Evolutionary conservation across 2,797 vertebrate genomes (phyloP).

Genomic region (Halcyon badia): DNA sequence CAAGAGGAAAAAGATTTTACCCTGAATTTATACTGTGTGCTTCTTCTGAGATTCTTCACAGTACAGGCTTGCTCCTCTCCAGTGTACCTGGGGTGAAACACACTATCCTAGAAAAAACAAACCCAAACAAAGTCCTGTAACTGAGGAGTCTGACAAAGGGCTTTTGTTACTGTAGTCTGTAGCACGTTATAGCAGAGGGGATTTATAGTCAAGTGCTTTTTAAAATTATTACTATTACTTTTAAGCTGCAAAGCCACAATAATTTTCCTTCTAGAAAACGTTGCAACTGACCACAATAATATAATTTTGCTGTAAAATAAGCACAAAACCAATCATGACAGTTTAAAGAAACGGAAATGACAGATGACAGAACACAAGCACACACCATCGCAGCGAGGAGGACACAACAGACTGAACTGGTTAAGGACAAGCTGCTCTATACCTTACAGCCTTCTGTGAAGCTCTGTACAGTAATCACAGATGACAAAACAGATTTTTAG

Average conservation of each 20-base stretch:
- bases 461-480: not conserved
- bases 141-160: not conserved
- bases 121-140: not conserved
- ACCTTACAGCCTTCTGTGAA: not conserved
- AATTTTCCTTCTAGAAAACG: not conserved
- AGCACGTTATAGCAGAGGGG: accelerated
- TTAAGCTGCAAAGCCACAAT: not conserved
- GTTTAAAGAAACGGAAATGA: not conserved
- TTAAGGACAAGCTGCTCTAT: not conserved
- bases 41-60: constrained; percentile 97
- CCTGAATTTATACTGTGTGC: constrained; percentile 99
- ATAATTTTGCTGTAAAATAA: not conserved
- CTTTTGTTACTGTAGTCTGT: not conserved
- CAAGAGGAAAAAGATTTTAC: constrained; percentile 79
- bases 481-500: not conserved
- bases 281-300: not conserved
- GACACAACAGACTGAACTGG: not conserved
- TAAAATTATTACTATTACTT: not conserved
- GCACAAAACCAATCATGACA: accelerated
- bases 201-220: not conserved
- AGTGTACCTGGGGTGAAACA: constrained; percentile 97
- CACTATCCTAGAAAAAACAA: constrained; percentile 86
- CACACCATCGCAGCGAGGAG: not conserved
- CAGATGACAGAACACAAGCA: not conserved
- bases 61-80: constrained; percentile 96